phyloP scores from a whole-genome alignment of 2,113 vertebrate genomes.

The Dipodomys ordii region DNA sequence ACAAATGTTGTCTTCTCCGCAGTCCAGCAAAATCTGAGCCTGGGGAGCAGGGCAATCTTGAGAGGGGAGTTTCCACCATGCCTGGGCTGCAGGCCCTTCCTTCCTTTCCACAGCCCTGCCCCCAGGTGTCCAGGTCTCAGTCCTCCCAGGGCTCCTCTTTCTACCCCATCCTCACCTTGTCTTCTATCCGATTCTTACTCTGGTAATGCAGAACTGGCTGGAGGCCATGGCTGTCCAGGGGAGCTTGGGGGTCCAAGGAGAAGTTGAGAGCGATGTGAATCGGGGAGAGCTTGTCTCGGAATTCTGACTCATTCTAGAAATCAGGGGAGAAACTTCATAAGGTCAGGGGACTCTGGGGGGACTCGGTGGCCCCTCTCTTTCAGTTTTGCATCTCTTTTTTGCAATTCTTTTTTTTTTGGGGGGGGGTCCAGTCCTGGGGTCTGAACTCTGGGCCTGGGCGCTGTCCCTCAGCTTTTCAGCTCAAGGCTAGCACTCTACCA shows the following conservation, averaged over 20 bases:
- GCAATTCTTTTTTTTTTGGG: no score
- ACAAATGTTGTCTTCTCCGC: slow-evolving; percentile 96
- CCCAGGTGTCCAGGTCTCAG: neutral
- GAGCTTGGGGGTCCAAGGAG: slow-evolving; percentile 90
- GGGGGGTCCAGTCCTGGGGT: no score
- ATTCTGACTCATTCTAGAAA: slow-evolving; percentile 93
- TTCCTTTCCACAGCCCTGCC: neutral
- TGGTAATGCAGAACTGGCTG: slow-evolving; percentile 93
- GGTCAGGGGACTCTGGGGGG: neutral
- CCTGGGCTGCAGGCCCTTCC: neutral
- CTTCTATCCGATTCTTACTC: slow-evolving; percentile 89
- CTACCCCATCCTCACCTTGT: slow-evolving; percentile 87
- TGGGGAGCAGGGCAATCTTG: slow-evolving; percentile 70
- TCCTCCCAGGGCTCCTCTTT: slow-evolving; percentile 24
- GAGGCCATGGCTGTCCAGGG: slow-evolving; percentile 89
- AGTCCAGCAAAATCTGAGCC: slow-evolving; percentile 95
- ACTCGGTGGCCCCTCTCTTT: neutral
- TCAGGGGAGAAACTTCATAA: neutral
- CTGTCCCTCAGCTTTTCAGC: no score
- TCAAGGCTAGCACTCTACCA: no score
- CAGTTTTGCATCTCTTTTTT: neutral
- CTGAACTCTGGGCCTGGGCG: no score
- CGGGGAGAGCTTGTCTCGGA: slow-evolving; percentile 95
- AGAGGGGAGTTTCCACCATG: neutral
- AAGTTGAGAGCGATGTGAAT: slow-evolving; percentile 94